Base-by-base conservation (phyloP, 2,113 vertebrate genomes). In the Pantherophis guttatus region DNA sequence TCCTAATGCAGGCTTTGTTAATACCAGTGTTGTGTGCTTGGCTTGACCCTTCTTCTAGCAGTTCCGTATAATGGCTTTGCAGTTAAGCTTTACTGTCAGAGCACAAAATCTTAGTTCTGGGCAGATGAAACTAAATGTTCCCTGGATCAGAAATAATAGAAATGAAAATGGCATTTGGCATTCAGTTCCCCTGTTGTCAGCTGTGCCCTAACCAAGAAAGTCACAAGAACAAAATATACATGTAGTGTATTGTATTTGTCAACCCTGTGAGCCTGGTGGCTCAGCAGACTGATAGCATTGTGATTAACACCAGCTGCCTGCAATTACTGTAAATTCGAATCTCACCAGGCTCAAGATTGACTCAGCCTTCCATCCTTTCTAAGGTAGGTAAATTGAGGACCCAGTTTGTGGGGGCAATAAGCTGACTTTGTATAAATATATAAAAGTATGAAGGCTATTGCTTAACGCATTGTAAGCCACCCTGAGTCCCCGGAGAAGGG, bases 121-220 rank as follows among this genome's bases (percentile, higher is more conserved):
- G 94, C 89, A 91, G 33, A 53, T 9, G 53, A 15, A 48, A 23
- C 44, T 92, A 92, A 93, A 93, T 90, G 91, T 87, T 59, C 2
- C 2, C 1, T 81, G 91, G 89, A 90, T 93, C 94, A 88, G 33
- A 95, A 96, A 91, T 94, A 33, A 88, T 11, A 94, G 94, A 94
- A 39, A 52, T 90, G 87, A 92, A 96, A 93, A n/a, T 5, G 9
- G 2, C 90, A 91, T 94, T 90, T 87, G 86, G 75, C 81, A 89
- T 92, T 93, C 23, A 91, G 90, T 93, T 92, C 92, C 94, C 75
- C 8, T 88, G 33, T 70, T 95, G 90, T 75, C 65, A 58, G 53
- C 90, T 62, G 23, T 12, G 94, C 92, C 87, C 39, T 90, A 87
- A 55, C 21, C 9, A 13, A 48, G 59, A 87, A 94, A 95, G 65